phyloP scores from a whole-genome alignment of 2,797 vertebrate species.

The Brachymystax lenok region DNA sequence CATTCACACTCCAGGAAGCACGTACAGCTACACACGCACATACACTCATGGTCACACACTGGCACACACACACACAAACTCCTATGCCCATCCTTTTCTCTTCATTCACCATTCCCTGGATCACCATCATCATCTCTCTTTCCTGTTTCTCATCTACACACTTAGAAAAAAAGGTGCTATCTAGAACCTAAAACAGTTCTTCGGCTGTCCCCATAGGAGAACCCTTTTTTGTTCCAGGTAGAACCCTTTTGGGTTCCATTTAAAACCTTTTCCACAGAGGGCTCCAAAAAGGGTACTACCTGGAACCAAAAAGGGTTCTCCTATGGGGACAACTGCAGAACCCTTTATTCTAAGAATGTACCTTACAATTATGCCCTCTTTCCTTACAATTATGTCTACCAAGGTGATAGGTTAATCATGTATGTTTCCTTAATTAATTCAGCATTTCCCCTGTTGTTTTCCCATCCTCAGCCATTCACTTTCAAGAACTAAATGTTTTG shows the following conservation, averaged over 20 bases:
- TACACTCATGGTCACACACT: neutral
- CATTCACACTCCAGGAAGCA: neutral
- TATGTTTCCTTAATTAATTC: neutral
- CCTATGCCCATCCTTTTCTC: neutral
- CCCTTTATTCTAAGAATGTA: no score
- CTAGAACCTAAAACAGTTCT: neutral
- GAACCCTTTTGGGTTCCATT: no score
- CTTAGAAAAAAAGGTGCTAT: neutral
- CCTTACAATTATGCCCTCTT: no score
- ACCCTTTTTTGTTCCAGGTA: no score
- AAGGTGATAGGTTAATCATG: neutral
- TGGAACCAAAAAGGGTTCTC: no score
- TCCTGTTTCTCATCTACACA: neutral
- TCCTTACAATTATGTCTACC: neutral
- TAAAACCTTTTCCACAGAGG: no score
- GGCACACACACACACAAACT: neutral
- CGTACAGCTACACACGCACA: constrained; percentile 3
- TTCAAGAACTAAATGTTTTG: constrained; percentile 10
- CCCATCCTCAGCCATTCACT: constrained; percentile 8
- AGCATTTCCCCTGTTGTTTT: neutral
- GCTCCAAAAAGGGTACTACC: no score
- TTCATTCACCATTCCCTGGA: neutral
- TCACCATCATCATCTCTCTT: neutral
- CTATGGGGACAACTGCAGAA: no score
- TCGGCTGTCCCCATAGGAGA: no score